phyloP scores from a whole-genome alignment of 2,797 vertebrate species.

The Enteromius paludinosus region DNA sequence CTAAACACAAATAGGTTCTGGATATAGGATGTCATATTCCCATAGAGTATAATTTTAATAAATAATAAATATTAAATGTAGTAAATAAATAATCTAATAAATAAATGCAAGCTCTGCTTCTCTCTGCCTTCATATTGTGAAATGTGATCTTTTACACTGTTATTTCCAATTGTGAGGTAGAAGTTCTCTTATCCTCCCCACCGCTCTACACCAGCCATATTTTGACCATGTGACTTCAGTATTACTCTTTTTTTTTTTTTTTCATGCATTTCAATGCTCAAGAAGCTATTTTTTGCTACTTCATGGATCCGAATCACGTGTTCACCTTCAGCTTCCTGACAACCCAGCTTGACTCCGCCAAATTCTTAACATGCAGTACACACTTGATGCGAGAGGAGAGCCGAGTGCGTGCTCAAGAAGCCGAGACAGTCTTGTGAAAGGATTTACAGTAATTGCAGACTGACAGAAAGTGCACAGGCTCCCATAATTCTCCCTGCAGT shows the following conservation, averaged over 20 bases:
- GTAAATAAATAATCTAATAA: neutral
- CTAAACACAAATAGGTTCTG: neutral
- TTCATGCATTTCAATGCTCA: neutral
- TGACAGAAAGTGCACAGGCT: conserved; percentile 54
- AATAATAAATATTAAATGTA: too few species aligned
- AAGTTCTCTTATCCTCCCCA: neutral
- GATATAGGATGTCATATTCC: neutral
- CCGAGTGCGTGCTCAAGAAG: neutral
- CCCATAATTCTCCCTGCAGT: conserved; percentile 48
- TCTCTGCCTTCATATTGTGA: neutral
- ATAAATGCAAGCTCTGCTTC: neutral
- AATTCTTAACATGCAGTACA: conserved; percentile 30
- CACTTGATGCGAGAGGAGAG: conserved; percentile 16
- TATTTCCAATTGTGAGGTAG: neutral
- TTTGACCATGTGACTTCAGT: neutral
- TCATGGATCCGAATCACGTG: conserved; percentile 34
- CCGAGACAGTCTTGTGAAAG: conserved; percentile 43
- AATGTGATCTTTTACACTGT: neutral
- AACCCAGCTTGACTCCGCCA: neutral
- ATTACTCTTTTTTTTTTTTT: neutral
- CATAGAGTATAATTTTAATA: neutral
- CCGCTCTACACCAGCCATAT: neutral
- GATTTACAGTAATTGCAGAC: conserved; percentile 65
- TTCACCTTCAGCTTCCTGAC: conserved; percentile 9
- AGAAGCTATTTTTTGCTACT: conserved; percentile 28